Evolutionary conservation across 2,797 vertebrate species (phyloP).

Genomic region (Phrynocephalus guinanensis): DNA sequence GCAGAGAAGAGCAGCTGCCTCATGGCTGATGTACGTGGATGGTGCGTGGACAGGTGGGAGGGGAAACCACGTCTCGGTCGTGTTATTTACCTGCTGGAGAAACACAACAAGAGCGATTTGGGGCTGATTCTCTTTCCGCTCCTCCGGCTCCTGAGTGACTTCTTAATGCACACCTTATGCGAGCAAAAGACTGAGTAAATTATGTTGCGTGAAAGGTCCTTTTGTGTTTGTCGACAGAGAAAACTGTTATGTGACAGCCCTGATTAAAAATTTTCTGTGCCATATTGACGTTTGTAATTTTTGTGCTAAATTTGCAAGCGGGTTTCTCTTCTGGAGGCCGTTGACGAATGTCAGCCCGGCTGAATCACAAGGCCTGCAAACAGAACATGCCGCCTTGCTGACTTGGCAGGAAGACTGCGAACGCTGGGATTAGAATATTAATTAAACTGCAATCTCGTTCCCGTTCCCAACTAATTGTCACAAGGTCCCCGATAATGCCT

Average conservation of each 20-base stretch:
- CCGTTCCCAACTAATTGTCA: conserved; percentile 58
- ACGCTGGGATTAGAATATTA: conserved; percentile 84
- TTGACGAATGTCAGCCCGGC: conserved; percentile 69
- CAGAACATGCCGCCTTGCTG: conserved; percentile 74
- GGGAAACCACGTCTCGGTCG: conserved; percentile 78
- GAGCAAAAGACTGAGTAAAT: not conserved
- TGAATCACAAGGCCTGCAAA: conserved; percentile 71
- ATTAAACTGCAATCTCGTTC: conserved; percentile 76
- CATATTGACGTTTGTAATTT: conserved; percentile 56
- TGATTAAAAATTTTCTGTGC: conserved; percentile 56
- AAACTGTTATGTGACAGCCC: conserved; percentile 30
- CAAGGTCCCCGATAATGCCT: conserved; percentile 58
- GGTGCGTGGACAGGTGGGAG: not conserved
- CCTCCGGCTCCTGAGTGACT: not conserved
- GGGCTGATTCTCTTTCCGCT: not conserved
- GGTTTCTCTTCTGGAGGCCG: conserved; percentile 55
- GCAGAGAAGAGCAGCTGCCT: conserved; percentile 83
- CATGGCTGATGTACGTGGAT: conserved; percentile 83
- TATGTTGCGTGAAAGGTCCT: conserved; percentile 39
- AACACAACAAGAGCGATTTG: not conserved
- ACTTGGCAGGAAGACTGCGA: conserved; percentile 83
- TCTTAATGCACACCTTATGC: not conserved
- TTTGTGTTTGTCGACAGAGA: conserved; percentile 20
- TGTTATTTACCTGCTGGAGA: conserved; percentile 83
- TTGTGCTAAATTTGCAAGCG: conserved; percentile 70